Evolutionary conservation across 2,888 invertebrate genomes (phyloP).

Genomic region (Drosophila testacea): DNA sequence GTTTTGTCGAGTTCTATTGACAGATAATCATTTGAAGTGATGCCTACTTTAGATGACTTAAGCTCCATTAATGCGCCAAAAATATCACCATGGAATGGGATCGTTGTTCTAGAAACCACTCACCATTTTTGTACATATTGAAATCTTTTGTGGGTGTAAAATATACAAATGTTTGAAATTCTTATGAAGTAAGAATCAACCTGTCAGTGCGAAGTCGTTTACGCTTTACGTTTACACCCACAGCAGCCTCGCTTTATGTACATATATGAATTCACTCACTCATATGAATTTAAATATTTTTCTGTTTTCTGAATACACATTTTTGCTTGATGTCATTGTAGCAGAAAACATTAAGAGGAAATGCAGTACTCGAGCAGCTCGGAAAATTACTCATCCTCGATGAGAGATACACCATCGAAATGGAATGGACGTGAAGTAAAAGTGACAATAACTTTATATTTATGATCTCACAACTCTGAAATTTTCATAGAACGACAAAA

Average conservation of each 20-base stretch:
- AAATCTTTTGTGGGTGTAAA: conserved; percentile 48
- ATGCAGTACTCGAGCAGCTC: conserved; percentile 83
- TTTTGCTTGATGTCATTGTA: conserved; percentile 58
- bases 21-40: conserved; percentile 56
- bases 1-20: conserved; percentile 25
- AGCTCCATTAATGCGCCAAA: conserved; percentile 72
- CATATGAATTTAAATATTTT: conserved; percentile 47
- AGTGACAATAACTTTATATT: not conserved
- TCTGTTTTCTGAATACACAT: conserved; percentile 22
- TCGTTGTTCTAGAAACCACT: conserved; percentile 38
- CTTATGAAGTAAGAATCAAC: conserved; percentile 67
- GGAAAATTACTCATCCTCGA: conserved; percentile 82
- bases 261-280: conserved; percentile 30
- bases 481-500: conserved; percentile 78
- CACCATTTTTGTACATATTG: conserved; percentile 66
- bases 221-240: conserved; percentile 58
- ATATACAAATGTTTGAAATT: conserved; percentile 67
- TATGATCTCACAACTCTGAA: not conserved
- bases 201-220: conserved; percentile 53
- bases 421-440: conserved; percentile 75
- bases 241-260: conserved; percentile 17
- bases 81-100: conserved; percentile 61
- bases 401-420: conserved; percentile 78
- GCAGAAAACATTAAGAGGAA: conserved; percentile 67
- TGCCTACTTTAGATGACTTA: conserved; percentile 65